These are phyloP conservation scores for Microplitis deprimator DNA, from an alignment of 2,888 invertebrate species.

Conservation along the genomic window DNA sequence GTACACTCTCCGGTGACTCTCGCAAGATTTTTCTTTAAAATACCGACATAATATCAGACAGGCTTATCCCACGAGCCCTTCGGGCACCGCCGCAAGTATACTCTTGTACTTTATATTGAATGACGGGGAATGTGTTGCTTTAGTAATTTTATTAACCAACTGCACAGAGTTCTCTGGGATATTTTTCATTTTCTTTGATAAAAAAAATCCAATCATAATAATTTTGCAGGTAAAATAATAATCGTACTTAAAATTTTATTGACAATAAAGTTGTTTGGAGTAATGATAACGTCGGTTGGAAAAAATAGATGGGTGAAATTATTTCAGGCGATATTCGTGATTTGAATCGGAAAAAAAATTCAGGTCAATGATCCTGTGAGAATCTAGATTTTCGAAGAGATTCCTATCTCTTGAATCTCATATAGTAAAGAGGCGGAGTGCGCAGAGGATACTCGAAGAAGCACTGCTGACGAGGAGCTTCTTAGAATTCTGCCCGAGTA, in stretches of 20 bases:
- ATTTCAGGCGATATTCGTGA: background rate
- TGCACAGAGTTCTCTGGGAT: background rate
- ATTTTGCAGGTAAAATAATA: background rate
- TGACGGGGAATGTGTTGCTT: too few species aligned
- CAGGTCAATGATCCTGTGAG: slow-evolving; percentile 16
- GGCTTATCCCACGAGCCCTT: background rate
- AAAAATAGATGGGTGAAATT: background rate
- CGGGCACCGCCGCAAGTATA: too few species aligned
- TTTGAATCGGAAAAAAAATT: slow-evolving; percentile 1
- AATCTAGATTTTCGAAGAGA: slow-evolving; percentile 7
- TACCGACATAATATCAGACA: background rate
- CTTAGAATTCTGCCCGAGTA: slow-evolving; percentile 28
- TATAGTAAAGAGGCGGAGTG: slow-evolving; percentile 9
- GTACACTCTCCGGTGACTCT: background rate
- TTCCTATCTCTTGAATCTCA: slow-evolving; percentile 12
- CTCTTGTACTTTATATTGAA: too few species aligned
- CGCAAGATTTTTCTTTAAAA: background rate
- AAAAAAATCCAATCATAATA: background rate
- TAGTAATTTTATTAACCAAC: background rate
- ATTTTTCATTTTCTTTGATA: background rate
- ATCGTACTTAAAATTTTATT: background rate
- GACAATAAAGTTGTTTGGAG: too few species aligned
- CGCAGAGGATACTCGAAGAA: background rate
- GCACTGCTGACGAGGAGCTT: slow-evolving; percentile 26
- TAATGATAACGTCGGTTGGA: background rate